Base-by-base conservation (phyloP, 2,888 invertebrate species). In the Aspidiotus rigidus region DNA sequence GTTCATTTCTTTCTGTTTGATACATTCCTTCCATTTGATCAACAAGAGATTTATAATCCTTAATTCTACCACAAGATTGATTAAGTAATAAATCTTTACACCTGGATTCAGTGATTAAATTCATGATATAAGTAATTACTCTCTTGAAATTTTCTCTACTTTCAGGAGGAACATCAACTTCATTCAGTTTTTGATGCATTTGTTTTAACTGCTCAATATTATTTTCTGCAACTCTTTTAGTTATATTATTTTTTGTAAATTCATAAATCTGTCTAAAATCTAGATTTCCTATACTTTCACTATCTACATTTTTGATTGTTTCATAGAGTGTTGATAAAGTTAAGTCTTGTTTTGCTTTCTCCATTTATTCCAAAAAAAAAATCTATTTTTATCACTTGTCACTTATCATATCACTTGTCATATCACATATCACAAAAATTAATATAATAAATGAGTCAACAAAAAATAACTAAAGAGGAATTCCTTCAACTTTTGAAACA, bases 61-160 rank as follows among this genome's bases (percentile, higher is more conserved):
- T 57, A 16, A 57, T 57, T 57, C 57, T 57, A 57, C 57, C 57
- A 28, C 57, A 57, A 57, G 57, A 57, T 57, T 57, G 57, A 57
- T 57, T 57, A 28, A 57, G 57, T 57, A 57, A 57, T 57, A 57
- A 57, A 57, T 57, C 57, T 57, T 57, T 57, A 57, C 57, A 57
- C 15, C 57, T 57, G 16, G 57, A 57, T 57, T 57, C 57, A 16
- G 57, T 57, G 15, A 57, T 17, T 57, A 57, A 57, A 57, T 57
- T 57, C 57, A 57, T 17, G 15, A 57, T 57, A 57, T 57, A 57
- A 16, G 57, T 57, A 57, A 57, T 17, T 15, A 57, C 28, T 57
- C 28, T 57, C 28, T 57, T 57, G 28, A 57, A 57, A 57, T 57
- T 57, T 57, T 17, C 5, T 57, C 57, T 57, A 57, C 57, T 57